phyloP scores from a whole-genome alignment of 2,888 invertebrate genomes.

The Gnatocerus cornutus region DNA sequence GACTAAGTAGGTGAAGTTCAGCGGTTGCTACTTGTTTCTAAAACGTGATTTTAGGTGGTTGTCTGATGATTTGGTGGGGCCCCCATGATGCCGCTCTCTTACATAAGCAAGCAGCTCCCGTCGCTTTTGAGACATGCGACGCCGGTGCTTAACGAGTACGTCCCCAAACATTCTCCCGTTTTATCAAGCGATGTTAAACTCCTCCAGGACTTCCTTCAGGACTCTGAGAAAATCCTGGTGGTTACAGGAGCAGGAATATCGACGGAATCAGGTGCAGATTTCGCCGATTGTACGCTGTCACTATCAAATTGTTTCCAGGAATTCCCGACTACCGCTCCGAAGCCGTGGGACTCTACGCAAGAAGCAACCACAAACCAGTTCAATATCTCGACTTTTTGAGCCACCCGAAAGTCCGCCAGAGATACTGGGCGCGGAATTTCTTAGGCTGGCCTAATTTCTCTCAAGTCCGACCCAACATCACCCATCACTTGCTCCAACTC shows the following conservation, averaged over 20 bases:
- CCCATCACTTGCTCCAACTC: conserved; percentile 82
- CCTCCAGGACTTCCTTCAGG: conserved; percentile 76
- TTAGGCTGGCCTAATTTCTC: conserved; percentile 94
- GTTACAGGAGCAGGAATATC: conserved; percentile 97
- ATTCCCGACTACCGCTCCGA: conserved; percentile 96
- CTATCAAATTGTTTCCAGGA: too few species aligned
- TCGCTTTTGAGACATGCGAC: not conserved
- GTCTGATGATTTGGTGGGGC: too few species aligned
- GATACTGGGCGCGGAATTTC: conserved; percentile 98
- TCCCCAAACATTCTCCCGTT: conserved; percentile 84
- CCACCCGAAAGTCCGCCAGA: conserved; percentile 78
- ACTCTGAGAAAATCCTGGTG: conserved; percentile 77
- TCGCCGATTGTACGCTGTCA: too few species aligned
- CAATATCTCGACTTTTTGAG: conserved; percentile 89
- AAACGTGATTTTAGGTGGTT: too few species aligned
- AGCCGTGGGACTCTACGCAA: conserved; percentile 92
- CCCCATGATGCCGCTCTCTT: conserved; percentile 1
- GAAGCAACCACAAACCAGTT: conserved; percentile 88
- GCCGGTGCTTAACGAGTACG: conserved; percentile 69
- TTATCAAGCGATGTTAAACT: conserved; percentile 74
- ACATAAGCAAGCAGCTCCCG: conserved; percentile 12
- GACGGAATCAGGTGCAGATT: conserved; percentile 86
- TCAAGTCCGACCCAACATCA: conserved; percentile 82
- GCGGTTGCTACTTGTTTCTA: too few species aligned
- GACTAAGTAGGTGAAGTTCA: too few species aligned